Percentiles rank a stretch among this genome's conserved stretches.
Conservation (phyloP, 2,888 invertebrate species). For the Unio delphinus region DNA sequence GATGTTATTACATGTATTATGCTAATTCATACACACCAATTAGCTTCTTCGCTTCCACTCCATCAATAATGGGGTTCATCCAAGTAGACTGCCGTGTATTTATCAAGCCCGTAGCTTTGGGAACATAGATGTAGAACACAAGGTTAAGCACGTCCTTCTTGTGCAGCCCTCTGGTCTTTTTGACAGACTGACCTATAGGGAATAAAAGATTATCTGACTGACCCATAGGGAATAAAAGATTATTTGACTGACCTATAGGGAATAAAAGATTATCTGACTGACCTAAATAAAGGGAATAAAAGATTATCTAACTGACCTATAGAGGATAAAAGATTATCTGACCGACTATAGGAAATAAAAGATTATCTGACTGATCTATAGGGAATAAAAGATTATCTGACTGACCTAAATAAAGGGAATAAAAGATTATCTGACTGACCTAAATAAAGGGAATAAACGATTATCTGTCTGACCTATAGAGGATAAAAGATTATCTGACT, state of each 20-base stretch:
- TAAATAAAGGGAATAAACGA: too few species aligned
- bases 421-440: too few species aligned
- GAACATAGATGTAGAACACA: constrained; percentile 68
- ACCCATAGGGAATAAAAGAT: too few species aligned
- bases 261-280: constrained; percentile 5
- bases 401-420: too few species aligned
- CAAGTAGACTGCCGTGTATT: constrained; percentile 66
- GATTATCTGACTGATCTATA: too few species aligned
- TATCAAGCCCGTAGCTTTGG: constrained; percentile 60
- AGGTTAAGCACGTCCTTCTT: constrained; percentile 66
- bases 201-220: neutral
- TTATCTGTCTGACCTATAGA: too few species aligned
- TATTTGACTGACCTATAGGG: too few species aligned
- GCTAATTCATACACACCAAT: constrained; percentile 45
- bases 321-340: neutral
- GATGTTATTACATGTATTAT: too few species aligned
- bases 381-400: too few species aligned
- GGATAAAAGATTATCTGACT: too few species aligned
- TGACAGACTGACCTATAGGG: constrained; percentile 33
- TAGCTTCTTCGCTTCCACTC: constrained; percentile 66
- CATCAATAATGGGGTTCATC: constrained; percentile 70
- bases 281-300: constrained; percentile 18
- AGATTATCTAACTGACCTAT: neutral
- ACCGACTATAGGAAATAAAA: neutral
- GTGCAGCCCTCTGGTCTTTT: constrained; percentile 50